Evolutionary conservation across 2,888 invertebrate genomes (phyloP).

Genomic region (Dryocosmus kuriphilus): DNA sequence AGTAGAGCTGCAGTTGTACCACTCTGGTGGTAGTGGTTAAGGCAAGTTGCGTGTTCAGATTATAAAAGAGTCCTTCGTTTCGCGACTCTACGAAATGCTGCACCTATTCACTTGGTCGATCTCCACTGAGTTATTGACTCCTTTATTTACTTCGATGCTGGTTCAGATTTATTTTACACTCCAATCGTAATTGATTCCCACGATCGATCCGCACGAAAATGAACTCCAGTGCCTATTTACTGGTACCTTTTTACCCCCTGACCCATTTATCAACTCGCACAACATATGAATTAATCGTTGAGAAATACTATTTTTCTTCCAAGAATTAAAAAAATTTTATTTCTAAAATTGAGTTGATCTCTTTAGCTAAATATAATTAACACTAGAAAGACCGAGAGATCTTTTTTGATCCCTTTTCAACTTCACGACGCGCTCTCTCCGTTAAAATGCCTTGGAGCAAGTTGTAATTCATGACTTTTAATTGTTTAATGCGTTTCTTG

Average conservation of each 20-base stretch:
- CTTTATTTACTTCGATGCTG: slow-evolving; percentile 33
- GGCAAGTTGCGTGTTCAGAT: slow-evolving; percentile 63
- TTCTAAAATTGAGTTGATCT: too few relatives aligned
- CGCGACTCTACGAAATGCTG: slow-evolving; percentile 52
- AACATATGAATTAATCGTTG: background rate
- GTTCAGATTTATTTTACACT: slow-evolving; percentile 41
- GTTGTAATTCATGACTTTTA: too few relatives aligned
- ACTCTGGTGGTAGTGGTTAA: slow-evolving; percentile 43
- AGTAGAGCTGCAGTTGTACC: slow-evolving; percentile 44
- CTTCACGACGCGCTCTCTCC: too few relatives aligned
- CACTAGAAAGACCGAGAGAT: too few relatives aligned
- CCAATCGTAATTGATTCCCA: slow-evolving; percentile 28
- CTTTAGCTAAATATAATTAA: too few relatives aligned
- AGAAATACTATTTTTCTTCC: background rate
- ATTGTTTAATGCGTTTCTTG: too few relatives aligned
- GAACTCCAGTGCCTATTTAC: slow-evolving; percentile 31
- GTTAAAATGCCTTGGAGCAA: too few relatives aligned
- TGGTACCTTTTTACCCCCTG: slow-evolving; percentile 7
- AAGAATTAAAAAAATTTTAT: too few relatives aligned
- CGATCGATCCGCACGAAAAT: slow-evolving; percentile 32
- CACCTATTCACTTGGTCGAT: slow-evolving; percentile 45
- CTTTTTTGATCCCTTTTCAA: too few relatives aligned
- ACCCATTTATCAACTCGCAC: slow-evolving; percentile 30
- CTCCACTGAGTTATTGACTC: slow-evolving; percentile 31
- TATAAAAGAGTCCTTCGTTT: slow-evolving; percentile 65